Evolutionary conservation across 2,888 invertebrate species (phyloP).

Genomic region (Apeira syringaria): DNA sequence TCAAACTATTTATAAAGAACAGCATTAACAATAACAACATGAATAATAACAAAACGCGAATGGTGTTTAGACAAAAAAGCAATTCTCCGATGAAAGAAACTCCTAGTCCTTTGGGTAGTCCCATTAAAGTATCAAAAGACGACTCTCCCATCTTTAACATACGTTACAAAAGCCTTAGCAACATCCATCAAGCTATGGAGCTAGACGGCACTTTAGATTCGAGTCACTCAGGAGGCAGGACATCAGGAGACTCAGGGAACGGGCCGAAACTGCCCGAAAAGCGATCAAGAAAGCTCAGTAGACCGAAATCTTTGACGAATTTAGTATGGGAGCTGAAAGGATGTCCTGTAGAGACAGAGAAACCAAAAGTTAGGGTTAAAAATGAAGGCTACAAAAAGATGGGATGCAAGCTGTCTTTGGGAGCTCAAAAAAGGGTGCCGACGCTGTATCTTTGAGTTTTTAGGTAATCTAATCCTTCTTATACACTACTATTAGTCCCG

Average conservation of each 20-base stretch:
- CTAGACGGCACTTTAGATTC: constrained; percentile 94
- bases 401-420: constrained; percentile 77
- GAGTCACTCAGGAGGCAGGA: constrained; percentile 93
- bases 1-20: constrained; percentile 92
- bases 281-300: constrained; percentile 90
- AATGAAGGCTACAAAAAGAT: constrained; percentile 80
- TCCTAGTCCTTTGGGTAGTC: constrained; percentile 84
- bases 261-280: constrained; percentile 92
- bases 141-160: constrained; percentile 91
- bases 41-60: constrained; percentile 85
- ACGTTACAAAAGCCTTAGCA: constrained; percentile 87
- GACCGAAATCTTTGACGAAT: constrained; percentile 94
- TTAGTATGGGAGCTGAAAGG: constrained; percentile 91
- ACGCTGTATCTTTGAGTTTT: constrained; percentile 80
- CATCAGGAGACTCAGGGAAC: constrained; percentile 92
- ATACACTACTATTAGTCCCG: too few species aligned
- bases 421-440: constrained; percentile 81
- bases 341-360: constrained; percentile 72
- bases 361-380: constrained; percentile 78
- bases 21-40: constrained; percentile 86
- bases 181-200: constrained; percentile 89
- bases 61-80: constrained; percentile 88
- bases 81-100: constrained; percentile 89
- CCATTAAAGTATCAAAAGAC: constrained; percentile 83
- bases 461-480: constrained; percentile 67